phyloP scores from a whole-genome alignment of 2,797 vertebrate genomes.

The Nothura maculosa region DNA sequence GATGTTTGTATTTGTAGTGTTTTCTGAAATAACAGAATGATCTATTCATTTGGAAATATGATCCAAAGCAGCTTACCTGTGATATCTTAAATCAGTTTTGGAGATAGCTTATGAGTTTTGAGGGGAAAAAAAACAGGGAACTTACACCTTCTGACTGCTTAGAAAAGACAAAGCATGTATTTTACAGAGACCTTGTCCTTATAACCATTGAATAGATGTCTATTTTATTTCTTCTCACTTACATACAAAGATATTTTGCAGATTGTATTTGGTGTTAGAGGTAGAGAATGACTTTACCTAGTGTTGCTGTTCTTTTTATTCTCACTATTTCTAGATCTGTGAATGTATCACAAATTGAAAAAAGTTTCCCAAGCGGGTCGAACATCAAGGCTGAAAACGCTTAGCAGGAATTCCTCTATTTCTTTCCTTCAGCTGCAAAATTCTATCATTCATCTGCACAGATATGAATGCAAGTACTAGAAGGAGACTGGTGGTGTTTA shows the following conservation, averaged over 20 bases:
- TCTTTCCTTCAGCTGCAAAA: not conserved
- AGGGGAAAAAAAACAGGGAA: not conserved
- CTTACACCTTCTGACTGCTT: not conserved
- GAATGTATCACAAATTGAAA: not conserved
- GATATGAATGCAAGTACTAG: not conserved
- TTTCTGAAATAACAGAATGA: not conserved
- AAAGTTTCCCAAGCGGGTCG: not conserved
- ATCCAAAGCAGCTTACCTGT: not conserved
- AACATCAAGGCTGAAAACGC: not conserved
- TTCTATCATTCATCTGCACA: not conserved
- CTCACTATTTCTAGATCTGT: not conserved
- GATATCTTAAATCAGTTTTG: not conserved
- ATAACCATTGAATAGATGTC: not conserved
- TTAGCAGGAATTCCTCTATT: not conserved
- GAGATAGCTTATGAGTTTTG: not conserved
- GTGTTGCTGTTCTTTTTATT: not conserved
- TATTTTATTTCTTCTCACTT: constrained; percentile 42
- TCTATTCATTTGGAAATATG: not conserved
- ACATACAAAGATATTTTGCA: not conserved
- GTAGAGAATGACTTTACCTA: not conserved
- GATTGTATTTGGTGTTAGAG: not conserved
- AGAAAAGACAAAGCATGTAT: not conserved
- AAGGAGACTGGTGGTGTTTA: not conserved
- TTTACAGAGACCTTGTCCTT: not conserved
- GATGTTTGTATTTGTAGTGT: not conserved